A percentile compares a stretch with the other conserved stretches of the same genome.
Conservation (phyloP, 2,888 invertebrate species). For the Stenodema calcarata region DNA sequence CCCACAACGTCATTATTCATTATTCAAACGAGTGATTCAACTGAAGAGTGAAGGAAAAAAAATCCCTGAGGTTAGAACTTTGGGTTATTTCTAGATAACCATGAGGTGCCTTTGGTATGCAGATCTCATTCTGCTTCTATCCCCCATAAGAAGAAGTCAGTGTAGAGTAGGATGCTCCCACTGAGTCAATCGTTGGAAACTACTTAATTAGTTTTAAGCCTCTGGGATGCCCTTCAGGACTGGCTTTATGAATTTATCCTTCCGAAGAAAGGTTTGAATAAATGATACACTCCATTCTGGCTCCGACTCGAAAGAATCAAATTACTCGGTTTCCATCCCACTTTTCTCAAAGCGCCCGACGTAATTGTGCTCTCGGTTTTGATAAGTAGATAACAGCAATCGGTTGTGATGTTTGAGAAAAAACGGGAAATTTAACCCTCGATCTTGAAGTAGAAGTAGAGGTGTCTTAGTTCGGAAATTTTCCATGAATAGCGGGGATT, state of each 20-base stretch:
- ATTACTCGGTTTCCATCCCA: not conserved
- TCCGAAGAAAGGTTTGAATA: not conserved
- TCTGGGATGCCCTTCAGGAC: not conserved
- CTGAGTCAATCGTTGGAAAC: not conserved
- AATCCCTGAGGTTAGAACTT: not conserved
- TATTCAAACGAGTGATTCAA: not conserved
- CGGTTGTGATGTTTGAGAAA: no score
- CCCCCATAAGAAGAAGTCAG: no score
- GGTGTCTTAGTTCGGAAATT: no score
- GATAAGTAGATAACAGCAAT: no score
- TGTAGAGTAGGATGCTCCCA: not conserved
- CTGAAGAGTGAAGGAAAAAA: not conserved
- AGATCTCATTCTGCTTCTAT: not conserved
- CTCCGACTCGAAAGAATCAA: not conserved
- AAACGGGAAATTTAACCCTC: no score
- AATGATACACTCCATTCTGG: not conserved
- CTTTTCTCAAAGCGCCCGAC: not conserved
- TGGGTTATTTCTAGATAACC: not conserved
- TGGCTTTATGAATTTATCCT: not conserved
- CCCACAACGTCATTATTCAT: no score
- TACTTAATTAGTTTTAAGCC: not conserved
- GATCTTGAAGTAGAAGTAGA: no score
- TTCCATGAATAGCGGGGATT: no score
- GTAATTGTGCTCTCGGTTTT: not conserved
- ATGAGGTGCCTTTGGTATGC: not conserved